phyloP scores from a whole-genome alignment of 2,888 invertebrate genomes.

The Perithous albicinctus region DNA sequence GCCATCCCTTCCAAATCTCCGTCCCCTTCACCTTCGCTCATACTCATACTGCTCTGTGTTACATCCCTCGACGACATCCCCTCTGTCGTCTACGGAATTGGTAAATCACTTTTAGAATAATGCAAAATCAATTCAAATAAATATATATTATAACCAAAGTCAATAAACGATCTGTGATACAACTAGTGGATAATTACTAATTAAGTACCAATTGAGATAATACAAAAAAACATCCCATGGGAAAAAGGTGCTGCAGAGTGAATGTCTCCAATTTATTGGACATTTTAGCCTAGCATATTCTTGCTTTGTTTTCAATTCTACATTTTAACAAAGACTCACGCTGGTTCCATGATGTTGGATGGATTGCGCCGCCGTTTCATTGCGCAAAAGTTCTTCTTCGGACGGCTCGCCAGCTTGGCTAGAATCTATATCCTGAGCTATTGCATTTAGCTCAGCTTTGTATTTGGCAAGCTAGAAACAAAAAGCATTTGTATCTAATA shows the following conservation, averaged over 20 bases:
- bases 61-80: slow-evolving; percentile 78
- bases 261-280: too few species aligned
- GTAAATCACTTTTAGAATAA: too few species aligned
- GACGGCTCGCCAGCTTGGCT: slow-evolving; percentile 74
- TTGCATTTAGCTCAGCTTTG: slow-evolving; percentile 73
- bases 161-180: too few species aligned
- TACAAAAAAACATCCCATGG: too few species aligned
- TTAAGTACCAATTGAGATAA: too few species aligned
- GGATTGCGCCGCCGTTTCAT: slow-evolving; percentile 74
- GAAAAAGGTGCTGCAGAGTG: too few species aligned
- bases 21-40: slow-evolving; percentile 83
- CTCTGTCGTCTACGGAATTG: slow-evolving; percentile 73
- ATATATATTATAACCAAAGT: too few species aligned
- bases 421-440: slow-evolving; percentile 61
- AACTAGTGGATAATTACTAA: too few species aligned
- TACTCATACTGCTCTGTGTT: slow-evolving; percentile 81
- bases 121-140: too few species aligned
- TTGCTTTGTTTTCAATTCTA: background rate
- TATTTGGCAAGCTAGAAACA: slow-evolving; percentile 76
- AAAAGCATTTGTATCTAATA: background rate
- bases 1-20: slow-evolving; percentile 82
- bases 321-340: slow-evolving; percentile 68
- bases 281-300: background rate
- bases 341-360: slow-evolving; percentile 73
- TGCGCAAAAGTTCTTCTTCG: slow-evolving; percentile 77